These are phyloP conservation scores for Nymphicus hollandicus DNA, from an alignment of 2,113 vertebrate species.

Conservation along the genomic window DNA sequence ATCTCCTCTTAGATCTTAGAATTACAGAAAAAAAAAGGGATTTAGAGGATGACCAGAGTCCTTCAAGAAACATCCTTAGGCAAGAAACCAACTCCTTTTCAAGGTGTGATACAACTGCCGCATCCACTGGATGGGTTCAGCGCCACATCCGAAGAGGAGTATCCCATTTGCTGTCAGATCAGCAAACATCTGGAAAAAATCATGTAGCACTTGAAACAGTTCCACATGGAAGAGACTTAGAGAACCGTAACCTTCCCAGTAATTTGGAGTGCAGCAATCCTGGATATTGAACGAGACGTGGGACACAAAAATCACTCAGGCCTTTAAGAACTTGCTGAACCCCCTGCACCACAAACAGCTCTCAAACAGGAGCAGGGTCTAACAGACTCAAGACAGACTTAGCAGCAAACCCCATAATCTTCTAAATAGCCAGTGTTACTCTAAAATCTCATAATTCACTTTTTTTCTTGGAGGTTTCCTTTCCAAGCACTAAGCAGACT, in stretches of 20 bases:
- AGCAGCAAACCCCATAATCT: neutral
- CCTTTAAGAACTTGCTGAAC: neutral
- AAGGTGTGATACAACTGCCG: neutral
- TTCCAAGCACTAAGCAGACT: neutral
- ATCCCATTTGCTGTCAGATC: neutral
- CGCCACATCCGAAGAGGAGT: neutral
- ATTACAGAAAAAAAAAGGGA: neutral
- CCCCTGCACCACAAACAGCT: neutral
- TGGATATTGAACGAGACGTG: rapidly evolving
- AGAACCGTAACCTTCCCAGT: neutral
- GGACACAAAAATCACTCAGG: neutral
- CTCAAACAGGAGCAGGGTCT: neutral
- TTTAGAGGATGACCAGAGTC: neutral
- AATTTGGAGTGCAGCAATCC: neutral
- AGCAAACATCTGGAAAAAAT: neutral
- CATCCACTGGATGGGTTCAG: neutral
- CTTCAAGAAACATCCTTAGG: neutral
- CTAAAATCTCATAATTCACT: neutral
- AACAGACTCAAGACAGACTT: neutral
- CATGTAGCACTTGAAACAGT: neutral
- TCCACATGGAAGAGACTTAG: neutral
- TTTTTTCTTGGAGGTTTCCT: neutral
- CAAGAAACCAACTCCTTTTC: neutral
- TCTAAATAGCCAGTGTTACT: neutral
- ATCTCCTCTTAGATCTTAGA: neutral